Conservation (phyloP, 2,888 invertebrate species). For the Tyria jacobaeae region DNA sequence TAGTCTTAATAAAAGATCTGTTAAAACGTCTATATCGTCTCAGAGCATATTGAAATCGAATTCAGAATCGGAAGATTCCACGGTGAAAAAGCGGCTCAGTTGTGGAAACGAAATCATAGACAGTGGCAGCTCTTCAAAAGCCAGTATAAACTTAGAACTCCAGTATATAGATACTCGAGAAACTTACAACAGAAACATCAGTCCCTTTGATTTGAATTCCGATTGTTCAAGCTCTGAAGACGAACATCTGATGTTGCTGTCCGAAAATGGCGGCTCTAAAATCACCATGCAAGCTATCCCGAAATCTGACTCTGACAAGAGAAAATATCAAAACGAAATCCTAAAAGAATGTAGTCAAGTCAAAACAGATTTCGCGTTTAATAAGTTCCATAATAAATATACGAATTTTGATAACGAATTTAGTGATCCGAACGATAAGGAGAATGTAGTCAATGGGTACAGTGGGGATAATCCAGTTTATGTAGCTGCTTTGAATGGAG, state of each 20-base stretch:
- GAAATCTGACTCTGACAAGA: conserved; percentile 57
- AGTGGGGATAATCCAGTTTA: conserved; percentile 81
- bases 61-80: conserved; percentile 80
- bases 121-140: conserved; percentile 74
- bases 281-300: conserved; percentile 81
- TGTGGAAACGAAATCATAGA: conserved; percentile 80
- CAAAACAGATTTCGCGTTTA: conserved; percentile 72
- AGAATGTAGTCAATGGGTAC: conserved; percentile 71
- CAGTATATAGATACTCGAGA: conserved; percentile 76
- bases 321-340: conserved; percentile 70
- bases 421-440: conserved; percentile 81
- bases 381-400: conserved; percentile 77
- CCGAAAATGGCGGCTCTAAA: conserved; percentile 80
- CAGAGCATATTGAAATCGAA: conserved; percentile 75
- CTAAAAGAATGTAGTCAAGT: conserved; percentile 76
- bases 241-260: conserved; percentile 79
- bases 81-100: conserved; percentile 76
- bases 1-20: conserved; percentile 69
- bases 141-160: conserved; percentile 76
- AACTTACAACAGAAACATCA: conserved; percentile 64
- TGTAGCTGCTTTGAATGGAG: conserved; percentile 76
- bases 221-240: conserved; percentile 84
- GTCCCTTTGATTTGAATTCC: conserved; percentile 70
- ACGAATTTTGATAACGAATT: conserved; percentile 81
- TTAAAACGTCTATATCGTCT: conserved; percentile 70